A percentile compares a stretch with the other conserved stretches of the same genome.
phyloP scores from a whole-genome alignment of 2,113 vertebrate genomes.

The Trogon melanurus region DNA sequence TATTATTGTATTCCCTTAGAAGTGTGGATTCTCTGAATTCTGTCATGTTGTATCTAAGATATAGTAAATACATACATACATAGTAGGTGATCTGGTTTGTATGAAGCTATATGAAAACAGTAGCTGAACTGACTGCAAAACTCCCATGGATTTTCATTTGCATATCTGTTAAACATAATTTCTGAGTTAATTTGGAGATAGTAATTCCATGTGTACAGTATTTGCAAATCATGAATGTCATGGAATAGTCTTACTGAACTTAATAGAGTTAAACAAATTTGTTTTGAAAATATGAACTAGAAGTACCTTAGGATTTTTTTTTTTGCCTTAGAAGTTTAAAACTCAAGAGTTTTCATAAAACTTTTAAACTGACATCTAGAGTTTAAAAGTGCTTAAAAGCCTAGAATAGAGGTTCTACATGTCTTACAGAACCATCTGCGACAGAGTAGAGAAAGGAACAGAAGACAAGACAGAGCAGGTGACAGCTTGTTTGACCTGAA shows the following conservation, averaged over 20 bases:
- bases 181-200: constrained; percentile 33
- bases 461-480: rapidly evolving
- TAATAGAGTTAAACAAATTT: background rate
- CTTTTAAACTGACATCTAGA: background rate
- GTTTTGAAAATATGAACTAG: background rate
- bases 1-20: background rate
- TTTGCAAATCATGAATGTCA: background rate
- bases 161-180: background rate
- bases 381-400: background rate
- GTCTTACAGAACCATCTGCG: background rate
- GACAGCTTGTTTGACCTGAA: background rate
- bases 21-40: background rate
- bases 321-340: background rate
- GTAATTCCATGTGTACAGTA: background rate
- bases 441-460: background rate
- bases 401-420: background rate
- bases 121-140: background rate
- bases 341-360: background rate
- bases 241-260: background rate
- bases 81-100: background rate
- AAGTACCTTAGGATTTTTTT: background rate
- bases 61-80: background rate
- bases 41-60: background rate
- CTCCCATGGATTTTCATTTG: background rate
- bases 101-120: background rate